Evolutionary conservation across 2,888 invertebrate genomes (phyloP).

Genomic region (Pyrrhia umbra): DNA sequence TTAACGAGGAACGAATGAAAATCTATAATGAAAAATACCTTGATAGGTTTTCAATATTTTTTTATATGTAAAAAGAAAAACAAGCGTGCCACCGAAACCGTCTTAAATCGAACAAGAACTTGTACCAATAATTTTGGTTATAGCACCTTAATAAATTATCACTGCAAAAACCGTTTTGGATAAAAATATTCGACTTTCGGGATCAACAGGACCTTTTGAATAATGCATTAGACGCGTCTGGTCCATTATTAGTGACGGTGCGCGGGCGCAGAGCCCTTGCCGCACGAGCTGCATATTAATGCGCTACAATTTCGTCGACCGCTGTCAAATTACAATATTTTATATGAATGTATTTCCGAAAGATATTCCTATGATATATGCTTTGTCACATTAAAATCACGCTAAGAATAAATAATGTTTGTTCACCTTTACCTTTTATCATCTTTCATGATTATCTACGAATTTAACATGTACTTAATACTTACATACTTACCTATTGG

Average conservation of each 20-base stretch:
- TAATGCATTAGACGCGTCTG: conserved; percentile 82
- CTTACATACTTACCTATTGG: neutral
- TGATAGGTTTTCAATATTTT: too few relatives aligned
- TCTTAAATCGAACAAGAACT: conserved; percentile 1
- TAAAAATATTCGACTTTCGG: conserved; percentile 76
- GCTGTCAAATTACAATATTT: conserved; percentile 80
- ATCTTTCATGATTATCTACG: conserved; percentile 29
- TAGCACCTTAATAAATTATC: conserved; percentile 48
- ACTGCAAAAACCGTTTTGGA: conserved; percentile 60
- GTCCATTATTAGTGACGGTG: conserved; percentile 82
- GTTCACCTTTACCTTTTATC: conserved; percentile 23
- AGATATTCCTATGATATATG: conserved; percentile 74
- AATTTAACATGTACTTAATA: conserved; percentile 1
- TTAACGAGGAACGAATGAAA: too few relatives aligned
- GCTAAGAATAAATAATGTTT: conserved; percentile 55
- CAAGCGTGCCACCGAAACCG: neutral
- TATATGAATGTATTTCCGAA: conserved; percentile 76
- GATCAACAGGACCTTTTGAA: conserved; percentile 81
- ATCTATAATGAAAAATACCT: too few relatives aligned
- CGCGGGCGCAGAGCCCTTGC: conserved; percentile 75
- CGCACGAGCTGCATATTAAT: conserved; percentile 89
- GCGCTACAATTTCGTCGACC: conserved; percentile 75
- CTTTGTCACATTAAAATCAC: conserved; percentile 64
- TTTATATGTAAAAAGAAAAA: too few relatives aligned
- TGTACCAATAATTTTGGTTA: neutral